Base-by-base conservation (phyloP, 2,113 vertebrate genomes). In the Apaloderma vittatum region DNA sequence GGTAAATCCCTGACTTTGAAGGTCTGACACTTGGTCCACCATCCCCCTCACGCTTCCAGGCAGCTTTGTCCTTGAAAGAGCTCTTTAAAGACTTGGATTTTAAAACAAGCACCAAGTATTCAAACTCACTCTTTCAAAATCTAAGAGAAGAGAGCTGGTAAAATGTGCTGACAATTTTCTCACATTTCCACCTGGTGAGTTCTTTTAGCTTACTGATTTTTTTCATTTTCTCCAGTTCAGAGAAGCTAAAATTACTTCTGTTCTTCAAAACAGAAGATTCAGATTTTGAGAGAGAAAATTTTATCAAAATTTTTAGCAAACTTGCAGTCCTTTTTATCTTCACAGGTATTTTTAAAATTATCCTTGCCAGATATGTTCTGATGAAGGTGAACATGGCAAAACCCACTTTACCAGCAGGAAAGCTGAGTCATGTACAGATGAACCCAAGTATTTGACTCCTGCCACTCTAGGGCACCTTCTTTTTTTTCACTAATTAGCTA, bases 91-190 rank as follows among this genome's bases (percentile, higher is more conserved):
- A 22, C 40, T 19, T 67, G 43, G 11, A 51, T 88, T 92, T 81
- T 78, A 57, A 79, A 95, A 68, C 26, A 72, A 68, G 34, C 27
- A 72, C 6, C 7, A 90, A 72, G 34, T 79, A 61, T 61, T 62
- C n/a, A 72, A 76, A 68, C 30, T 82, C 26, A 26, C 16, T 88
- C 29, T 88, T 82, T 72, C 58, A 91, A 72, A 88, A 73, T 36
- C 15, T 55, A 49, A 76, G 15, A 4, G 34, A 57, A 32, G 22
- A 86, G 36, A 65, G 10, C 34, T 48, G 12, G 49, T 7, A 90
- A 86, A 73, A 57, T 48, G n/a, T 57, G 18, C 67, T 76, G 29
- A 70, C 12, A 59, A 17, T 62, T 85, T 74, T 90, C 30, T 73
- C 26, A 51, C 2, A 3, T 51, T 71, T 80, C 23, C 7, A 29